Evolutionary conservation across 1,140 invertebrate species (phyloP), one percentile per base, ranked within the genome.

Genomic region (Delia radicum): DNA sequence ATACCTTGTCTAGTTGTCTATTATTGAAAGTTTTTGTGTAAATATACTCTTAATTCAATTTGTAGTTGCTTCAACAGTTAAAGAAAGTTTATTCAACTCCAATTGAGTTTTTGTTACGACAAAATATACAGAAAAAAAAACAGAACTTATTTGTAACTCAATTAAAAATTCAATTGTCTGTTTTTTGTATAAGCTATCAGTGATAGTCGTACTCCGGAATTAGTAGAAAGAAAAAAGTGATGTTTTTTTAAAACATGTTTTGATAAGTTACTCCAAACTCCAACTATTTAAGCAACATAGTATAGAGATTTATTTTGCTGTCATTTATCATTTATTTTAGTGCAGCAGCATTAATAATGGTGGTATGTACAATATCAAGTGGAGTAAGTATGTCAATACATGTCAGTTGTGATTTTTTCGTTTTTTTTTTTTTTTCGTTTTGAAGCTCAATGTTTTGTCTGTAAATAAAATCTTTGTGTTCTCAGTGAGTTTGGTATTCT

Each of bases 111-210:
- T 7, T 37, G 33, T 37, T 10, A 10, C 33, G 3, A 13, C 8
- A 37, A 37, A 37, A 7, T 10, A n/a, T 1, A 37, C 33, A 37
- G 31, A n/a, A n/a, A n/a, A n/a, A n/a, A 33, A 33, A 33, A 37
- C 8, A 37, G 13, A 55, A 55, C 48, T 55, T 55, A 55, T 55
- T 55, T n/a, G 8, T 21, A 55, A 55, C 48, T 55, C 48, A 55
- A 55, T 55, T 55, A 55, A 55, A 55, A 55, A 55, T 55, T 55
- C 48, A 55, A 55, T 55, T 55, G 48, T 55, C 48, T 55, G 48
- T 55, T 55, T n/a, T 55, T 55, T 21, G 15, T 55, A 1, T 21
- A 55, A 21, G 48, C 48, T 21, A 6, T 7, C 18, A 15, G 37
- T 42, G 6, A 13, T 42, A 15, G 10, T 10, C 12, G 37, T 42